These are phyloP conservation scores for Dysidea cf. avara DNA, from an alignment of 37 sponge, comb jelly and placozoan genomes.

Conservation along the genomic window DNA sequence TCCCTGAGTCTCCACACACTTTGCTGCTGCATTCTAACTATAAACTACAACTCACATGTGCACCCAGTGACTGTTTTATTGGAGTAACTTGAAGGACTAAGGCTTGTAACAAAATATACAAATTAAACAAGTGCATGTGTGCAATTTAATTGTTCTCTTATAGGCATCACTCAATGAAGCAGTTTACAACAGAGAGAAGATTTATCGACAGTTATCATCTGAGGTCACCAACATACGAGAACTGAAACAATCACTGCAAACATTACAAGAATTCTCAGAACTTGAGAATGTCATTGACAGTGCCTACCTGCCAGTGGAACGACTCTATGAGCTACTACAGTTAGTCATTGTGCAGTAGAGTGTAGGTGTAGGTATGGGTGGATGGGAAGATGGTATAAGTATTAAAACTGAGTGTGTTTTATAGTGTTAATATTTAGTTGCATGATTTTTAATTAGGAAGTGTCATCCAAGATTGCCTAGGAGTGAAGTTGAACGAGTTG, in stretches of 20 bases:
- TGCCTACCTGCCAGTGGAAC: slow-evolving; percentile 74
- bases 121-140: too few relatives aligned
- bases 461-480: slow-evolving; percentile 58
- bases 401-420: too few relatives aligned
- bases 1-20: too few relatives aligned
- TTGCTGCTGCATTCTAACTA: too few relatives aligned
- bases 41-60: too few relatives aligned
- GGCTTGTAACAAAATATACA: too few relatives aligned
- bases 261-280: slow-evolving; percentile 70
- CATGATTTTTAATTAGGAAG: slow-evolving; percentile 32
- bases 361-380: background rate
- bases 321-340: slow-evolving; percentile 61
- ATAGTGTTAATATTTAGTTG: too few relatives aligned
- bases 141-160: too few relatives aligned
- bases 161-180: slow-evolving; percentile 58
- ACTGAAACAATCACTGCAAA: slow-evolving; percentile 53
- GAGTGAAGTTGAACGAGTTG: slow-evolving; percentile 60
- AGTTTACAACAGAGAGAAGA: slow-evolving; percentile 41
- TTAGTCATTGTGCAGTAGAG: slow-evolving; percentile 15
- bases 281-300: slow-evolving; percentile 73
- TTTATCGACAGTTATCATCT: slow-evolving; percentile 40
- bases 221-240: slow-evolving; percentile 58
- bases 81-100: too few relatives aligned
- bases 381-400: background rate
- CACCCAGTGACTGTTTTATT: too few relatives aligned